Percentiles rank a stretch among this genome's conserved stretches.
Evolutionary conservation across 2,888 invertebrate genomes (phyloP).

Genomic region (Protonemura montana): DNA sequence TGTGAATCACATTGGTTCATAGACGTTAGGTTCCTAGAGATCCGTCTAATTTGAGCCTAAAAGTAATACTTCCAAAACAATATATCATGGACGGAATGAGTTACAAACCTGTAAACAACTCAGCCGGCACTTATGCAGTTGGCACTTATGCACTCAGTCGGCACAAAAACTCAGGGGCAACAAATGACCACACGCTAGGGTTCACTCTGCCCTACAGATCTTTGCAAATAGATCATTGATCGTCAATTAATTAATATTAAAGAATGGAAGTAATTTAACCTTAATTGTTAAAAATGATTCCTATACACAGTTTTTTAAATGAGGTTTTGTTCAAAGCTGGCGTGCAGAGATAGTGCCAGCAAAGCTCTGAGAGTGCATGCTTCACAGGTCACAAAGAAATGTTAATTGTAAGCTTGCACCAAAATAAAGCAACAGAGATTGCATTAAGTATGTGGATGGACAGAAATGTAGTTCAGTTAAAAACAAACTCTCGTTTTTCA

Average conservation of each 20-base stretch:
- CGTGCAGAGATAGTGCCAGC: not conserved
- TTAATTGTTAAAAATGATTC: not conserved
- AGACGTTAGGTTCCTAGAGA: not conserved
- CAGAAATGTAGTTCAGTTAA: not conserved
- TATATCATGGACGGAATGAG: not conserved
- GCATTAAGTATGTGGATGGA: not conserved
- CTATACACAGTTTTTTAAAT: not conserved
- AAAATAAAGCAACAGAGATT: not conserved
- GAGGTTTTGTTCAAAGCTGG: not conserved
- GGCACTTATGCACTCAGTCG: too few relatives aligned
- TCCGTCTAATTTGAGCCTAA: not conserved
- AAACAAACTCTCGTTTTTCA: not conserved
- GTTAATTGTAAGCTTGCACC: constrained; percentile 3
- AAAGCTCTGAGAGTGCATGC: not conserved
- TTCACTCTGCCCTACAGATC: not conserved
- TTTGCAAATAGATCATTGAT: not conserved
- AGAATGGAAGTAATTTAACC: not conserved
- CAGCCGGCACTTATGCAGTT: not conserved
- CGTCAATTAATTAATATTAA: not conserved
- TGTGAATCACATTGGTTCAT: not conserved
- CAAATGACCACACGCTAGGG: not conserved
- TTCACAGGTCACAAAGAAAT: not conserved
- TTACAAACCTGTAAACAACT: not conserved
- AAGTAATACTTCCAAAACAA: not conserved
- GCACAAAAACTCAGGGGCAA: not conserved